A percentile compares a stretch with the other conserved stretches of the same genome.
These are phyloP conservation scores for Aptenodytes forsteri DNA, from an alignment of 2,113 vertebrate genomes.

Conservation along the genomic window DNA sequence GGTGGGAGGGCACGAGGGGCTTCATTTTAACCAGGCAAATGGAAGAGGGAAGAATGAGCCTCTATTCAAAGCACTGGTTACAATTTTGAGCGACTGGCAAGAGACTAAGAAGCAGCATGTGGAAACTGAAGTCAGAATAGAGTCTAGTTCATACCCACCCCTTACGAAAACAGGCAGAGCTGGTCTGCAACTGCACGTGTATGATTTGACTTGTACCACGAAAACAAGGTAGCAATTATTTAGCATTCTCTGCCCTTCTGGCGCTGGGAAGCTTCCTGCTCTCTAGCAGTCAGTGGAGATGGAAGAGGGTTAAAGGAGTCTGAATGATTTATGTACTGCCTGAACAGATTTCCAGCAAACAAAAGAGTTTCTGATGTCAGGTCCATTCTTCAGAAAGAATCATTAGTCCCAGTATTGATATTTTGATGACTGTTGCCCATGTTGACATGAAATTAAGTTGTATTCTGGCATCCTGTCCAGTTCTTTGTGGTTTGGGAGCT, in stretches of 20 bases:
- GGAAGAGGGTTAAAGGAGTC: not conserved
- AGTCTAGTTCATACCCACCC: not conserved
- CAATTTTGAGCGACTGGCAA: not conserved
- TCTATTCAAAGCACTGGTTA: not conserved
- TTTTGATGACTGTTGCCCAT: not conserved
- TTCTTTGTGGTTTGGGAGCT: not conserved
- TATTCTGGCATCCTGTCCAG: not conserved
- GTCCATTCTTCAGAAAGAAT: not conserved
- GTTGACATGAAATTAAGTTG: not conserved
- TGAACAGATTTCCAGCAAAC: not conserved
- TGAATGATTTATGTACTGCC: not conserved
- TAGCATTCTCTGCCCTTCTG: not conserved
- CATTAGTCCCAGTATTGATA: not conserved
- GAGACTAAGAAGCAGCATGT: not conserved
- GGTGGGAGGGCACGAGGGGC: no score
- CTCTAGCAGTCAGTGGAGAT: not conserved
- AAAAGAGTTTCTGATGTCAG: not conserved
- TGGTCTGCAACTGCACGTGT: not conserved
- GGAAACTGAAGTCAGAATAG: not conserved
- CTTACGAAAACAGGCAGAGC: not conserved
- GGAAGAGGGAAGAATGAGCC: not conserved
- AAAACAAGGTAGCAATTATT: not conserved
- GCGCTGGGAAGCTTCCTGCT: not conserved
- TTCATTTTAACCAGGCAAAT: not conserved
- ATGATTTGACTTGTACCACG: not conserved